phyloP scores from a whole-genome alignment of 37 sponge, comb jelly and placozoan species.

The Amphimedon queenslandica region DNA sequence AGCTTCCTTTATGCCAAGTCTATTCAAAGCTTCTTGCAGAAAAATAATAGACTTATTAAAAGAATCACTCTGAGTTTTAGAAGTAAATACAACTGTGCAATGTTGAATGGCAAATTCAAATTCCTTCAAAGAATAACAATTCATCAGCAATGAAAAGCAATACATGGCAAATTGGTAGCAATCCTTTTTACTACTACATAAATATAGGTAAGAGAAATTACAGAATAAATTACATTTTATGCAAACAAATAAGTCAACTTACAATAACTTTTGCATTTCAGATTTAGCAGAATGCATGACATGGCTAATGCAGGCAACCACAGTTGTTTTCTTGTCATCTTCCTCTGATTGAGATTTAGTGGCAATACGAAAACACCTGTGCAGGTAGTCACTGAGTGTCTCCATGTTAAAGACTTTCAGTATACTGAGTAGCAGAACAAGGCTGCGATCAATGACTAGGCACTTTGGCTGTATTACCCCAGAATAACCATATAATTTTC shows the following conservation, averaged over 20 bases:
- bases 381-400: not conserved
- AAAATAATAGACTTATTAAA: too few species aligned
- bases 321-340: not conserved
- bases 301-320: not conserved
- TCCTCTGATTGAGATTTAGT: not conserved
- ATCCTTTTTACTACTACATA: not conserved
- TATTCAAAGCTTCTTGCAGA: too few species aligned
- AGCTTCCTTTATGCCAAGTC: not conserved
- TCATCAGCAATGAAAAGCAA: not conserved
- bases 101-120: not conserved
- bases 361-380: constrained; percentile 3
- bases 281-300: not conserved
- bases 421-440: constrained; percentile 12
- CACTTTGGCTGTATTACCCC: not conserved
- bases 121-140: not conserved
- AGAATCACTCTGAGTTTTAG: too few species aligned
- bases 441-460: constrained; percentile 7
- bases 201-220: too few species aligned
- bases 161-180: not conserved
- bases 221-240: not conserved
- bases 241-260: not conserved
- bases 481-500: not conserved
- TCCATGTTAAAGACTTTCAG: constrained; percentile 12
- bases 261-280: not conserved
- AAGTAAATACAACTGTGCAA: not conserved